Conservation (phyloP, 2,113 vertebrate genomes). For the Hepsetus odoe region DNA sequence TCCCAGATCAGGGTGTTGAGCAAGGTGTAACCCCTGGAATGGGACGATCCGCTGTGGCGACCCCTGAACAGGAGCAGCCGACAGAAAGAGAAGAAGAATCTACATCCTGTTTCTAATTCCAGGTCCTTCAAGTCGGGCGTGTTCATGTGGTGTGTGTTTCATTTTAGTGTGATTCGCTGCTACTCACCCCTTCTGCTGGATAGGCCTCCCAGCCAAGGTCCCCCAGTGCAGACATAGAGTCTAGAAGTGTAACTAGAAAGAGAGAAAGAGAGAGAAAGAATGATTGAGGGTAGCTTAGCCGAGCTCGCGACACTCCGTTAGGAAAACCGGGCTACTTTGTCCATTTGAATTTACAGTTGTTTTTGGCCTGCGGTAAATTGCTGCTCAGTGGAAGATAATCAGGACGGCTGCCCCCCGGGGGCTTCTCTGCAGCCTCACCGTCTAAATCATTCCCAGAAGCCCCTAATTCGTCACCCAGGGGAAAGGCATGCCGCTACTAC, state of each 20-base stretch:
- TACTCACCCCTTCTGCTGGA: slow-evolving; percentile 82
- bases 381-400: slow-evolving; percentile 8
- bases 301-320: slow-evolving; percentile 16
- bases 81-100: too few relatives aligned
- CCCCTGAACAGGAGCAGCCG: too few relatives aligned
- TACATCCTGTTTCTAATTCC: too few relatives aligned
- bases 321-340: slow-evolving; percentile 5
- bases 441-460: slow-evolving; percentile 27
- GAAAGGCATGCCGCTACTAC: slow-evolving; percentile 5
- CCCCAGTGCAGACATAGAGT: slow-evolving; percentile 83
- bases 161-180: not conserved
- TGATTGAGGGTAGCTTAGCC: slow-evolving; percentile 32
- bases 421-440: not conserved
- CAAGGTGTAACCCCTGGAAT: too few relatives aligned
- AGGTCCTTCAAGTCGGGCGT: too few relatives aligned
- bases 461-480: slow-evolving; percentile 11
- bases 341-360: slow-evolving; percentile 15
- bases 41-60: too few relatives aligned
- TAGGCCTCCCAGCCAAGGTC: slow-evolving; percentile 84
- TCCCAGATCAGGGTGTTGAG: too few relatives aligned
- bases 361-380: slow-evolving; percentile 38
- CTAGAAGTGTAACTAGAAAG: slow-evolving; percentile 80
- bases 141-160: not conserved
- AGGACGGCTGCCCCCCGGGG: slow-evolving; percentile 10
- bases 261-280: slow-evolving; percentile 53